Base-by-base conservation (phyloP, 2,113 vertebrate species). In the Archilochus colubris region DNA sequence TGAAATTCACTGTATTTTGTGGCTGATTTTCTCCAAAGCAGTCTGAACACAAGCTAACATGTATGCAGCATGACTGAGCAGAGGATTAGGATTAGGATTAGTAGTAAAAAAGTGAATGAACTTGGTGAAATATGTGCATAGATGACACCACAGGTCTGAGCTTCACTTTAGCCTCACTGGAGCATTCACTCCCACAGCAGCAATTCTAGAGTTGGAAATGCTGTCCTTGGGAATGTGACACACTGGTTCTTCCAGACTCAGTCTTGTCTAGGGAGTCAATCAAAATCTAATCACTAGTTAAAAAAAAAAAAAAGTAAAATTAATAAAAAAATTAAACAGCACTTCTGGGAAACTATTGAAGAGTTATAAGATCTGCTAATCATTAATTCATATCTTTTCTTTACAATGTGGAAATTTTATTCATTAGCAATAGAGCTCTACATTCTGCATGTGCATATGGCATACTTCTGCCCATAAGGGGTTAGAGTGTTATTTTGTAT, bases 401-500 rank as follows among this genome's bases (percentile, higher is more conserved):
- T 75, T 13, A 36, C 38, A 27, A 77, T 0, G 22, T 50, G 30
- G 24, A 53, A 33, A 53, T 7, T 44, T 80, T 70, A 67, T 83
- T 96, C 22, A 72, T 86, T 46, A 81, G 53, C 61, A 57, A 2
- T 9, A 4, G 67, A 25, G 44, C 24, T 89, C 66, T 78, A 3
- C 0, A 3, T 40, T 90, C 57, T 5, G 3, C 67, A 6, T n/a
- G 59, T 27, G 51, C 69, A 2, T 64, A 28, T 33, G 74, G 40
- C 78, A 50, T 2, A 3, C 28, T 57, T 11, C 55, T 44, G 14
- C 8, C 30, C 15, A 2, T 25, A 17, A 59, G 44, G 31, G 53
- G 28, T 31, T 55, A 57, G 38, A 87, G 63, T 53, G 40, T 90
- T 67, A 94, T 78, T 93, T 68, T 80, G 16, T 81, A 38, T 81